phyloP scores from a whole-genome alignment of 2,888 invertebrate genomes.

The Gari tellinella region DNA sequence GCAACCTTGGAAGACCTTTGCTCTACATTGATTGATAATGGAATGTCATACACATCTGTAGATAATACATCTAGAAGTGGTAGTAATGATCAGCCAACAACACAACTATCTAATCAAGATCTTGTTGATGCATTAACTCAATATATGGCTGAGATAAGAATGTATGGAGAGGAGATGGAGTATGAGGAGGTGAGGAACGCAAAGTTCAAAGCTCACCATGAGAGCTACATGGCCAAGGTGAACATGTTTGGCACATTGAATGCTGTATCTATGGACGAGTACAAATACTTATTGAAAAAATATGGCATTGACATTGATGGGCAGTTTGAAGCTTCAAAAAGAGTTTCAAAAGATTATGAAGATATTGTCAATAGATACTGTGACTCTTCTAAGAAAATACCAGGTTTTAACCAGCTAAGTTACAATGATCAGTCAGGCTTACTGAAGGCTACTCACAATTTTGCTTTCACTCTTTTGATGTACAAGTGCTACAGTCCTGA shows the following conservation, averaged over 20 bases:
- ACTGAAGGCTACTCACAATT: constrained; percentile 42
- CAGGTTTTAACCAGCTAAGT: constrained; percentile 32
- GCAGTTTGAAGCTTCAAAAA: constrained; percentile 29
- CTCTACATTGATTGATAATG: no score
- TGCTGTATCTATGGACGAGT: constrained; percentile 29
- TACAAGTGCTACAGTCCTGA: constrained; percentile 38
- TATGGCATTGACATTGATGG: constrained; percentile 50
- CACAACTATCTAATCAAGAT: constrained; percentile 2
- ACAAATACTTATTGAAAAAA: constrained; percentile 31
- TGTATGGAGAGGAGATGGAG: constrained; percentile 31
- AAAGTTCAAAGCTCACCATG: constrained; percentile 35
- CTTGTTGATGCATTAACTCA: constrained; percentile 13
- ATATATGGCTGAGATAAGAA: constrained; percentile 38
- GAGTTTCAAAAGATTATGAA: constrained; percentile 17
- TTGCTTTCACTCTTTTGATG: constrained; percentile 39
- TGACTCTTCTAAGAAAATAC: constrained; percentile 42
- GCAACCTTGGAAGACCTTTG: no score
- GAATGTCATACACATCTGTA: background rate
- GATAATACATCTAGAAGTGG: background rate
- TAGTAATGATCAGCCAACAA: background rate
- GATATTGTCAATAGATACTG: constrained; percentile 34
- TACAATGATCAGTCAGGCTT: constrained; percentile 42
- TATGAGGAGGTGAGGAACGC: constrained; percentile 13
- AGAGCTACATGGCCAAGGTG: constrained; percentile 33
- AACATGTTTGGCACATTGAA: constrained; percentile 40